Evolutionary conservation across 1,140 invertebrate species (phyloP), one percentile per base, ranked within the genome.

Genomic region (Oncopodura yosiiana): DNA sequence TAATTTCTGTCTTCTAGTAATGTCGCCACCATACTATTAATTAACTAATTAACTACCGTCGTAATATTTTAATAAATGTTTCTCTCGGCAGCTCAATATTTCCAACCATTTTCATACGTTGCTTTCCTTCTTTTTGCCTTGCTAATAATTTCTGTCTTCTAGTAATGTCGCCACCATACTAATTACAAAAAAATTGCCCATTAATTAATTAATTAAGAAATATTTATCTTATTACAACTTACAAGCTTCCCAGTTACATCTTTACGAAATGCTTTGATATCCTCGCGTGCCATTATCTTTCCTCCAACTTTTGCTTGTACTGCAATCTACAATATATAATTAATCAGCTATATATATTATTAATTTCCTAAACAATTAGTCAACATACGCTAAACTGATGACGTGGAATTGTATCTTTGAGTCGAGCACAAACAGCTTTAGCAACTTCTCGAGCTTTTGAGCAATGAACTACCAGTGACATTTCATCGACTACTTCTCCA

Each of bases 171-270:
- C 91, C 91, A 18, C 92, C 92, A 70, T 94, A 94, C 85, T 93
- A 68, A 52, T 79, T 75, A 29, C 26, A 3, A 23, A 58, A 27
- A 2, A 41, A 24, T 19, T 21, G 32, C 18, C 18, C 23, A 11
- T 24, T 6, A 11, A 38, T 23, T 26, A 36, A 29, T 21, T 3
- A 12, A 37, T 39, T 24, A n/a, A 38, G 9, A 29, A 54, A 54
- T 18, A 3, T 44, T 2, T 16, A 36, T 60, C 49, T 29, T 27
- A 30, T 46, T 32, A 24, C 60, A 53, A 74, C 78, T 79, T 78
- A 94, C 89, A 71, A 89, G 75, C 80, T 94, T 95, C 49, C 86
- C 85, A 14, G 87, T 86, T 1, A 97, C 91, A 74, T 96, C 89
- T 72, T 97, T 97, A 63, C 83, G 78, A 55, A 81, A 84, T 0